Evolutionary conservation across 2,797 vertebrate genomes (phyloP).

Genomic region (Onychomys leucogaster): DNA sequence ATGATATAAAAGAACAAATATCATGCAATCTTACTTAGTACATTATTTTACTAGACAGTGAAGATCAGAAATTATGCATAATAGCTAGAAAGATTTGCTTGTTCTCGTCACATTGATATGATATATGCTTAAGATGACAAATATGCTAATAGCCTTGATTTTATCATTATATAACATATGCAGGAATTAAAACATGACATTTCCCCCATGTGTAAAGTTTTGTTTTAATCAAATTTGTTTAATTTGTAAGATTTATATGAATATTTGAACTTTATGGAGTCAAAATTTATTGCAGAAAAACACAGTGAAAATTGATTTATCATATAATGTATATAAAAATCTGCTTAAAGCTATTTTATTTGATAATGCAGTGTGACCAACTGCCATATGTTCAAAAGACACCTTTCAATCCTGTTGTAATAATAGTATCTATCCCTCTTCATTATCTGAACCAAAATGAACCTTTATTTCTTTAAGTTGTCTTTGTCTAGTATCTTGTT

Average conservation of each 20-base stretch:
- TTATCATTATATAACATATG: not conserved
- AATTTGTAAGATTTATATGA: not conserved
- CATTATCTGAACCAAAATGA: not conserved
- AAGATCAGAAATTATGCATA: not conserved
- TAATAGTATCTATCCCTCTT: not conserved
- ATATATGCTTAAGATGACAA: not conserved
- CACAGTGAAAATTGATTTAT: too few species aligned
- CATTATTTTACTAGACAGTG: not conserved
- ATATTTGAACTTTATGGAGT: not conserved
- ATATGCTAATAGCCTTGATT: not conserved
- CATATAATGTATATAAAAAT: not conserved
- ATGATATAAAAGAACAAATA: not conserved
- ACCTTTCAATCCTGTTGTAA: not conserved
- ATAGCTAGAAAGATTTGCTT: not conserved
- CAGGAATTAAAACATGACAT: not conserved
- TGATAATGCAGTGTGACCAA: not conserved
- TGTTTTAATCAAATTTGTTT: not conserved
- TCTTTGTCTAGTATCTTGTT: not conserved
- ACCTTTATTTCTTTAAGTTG: not conserved
- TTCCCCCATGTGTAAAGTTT: not conserved
- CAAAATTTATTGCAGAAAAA: not conserved
- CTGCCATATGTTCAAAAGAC: not conserved
- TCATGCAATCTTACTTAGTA: not conserved
- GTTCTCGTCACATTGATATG: not conserved
- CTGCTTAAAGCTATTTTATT: not conserved